phyloP scores from a whole-genome alignment of 2,113 vertebrate species.

The Eolophus roseicapilla region DNA sequence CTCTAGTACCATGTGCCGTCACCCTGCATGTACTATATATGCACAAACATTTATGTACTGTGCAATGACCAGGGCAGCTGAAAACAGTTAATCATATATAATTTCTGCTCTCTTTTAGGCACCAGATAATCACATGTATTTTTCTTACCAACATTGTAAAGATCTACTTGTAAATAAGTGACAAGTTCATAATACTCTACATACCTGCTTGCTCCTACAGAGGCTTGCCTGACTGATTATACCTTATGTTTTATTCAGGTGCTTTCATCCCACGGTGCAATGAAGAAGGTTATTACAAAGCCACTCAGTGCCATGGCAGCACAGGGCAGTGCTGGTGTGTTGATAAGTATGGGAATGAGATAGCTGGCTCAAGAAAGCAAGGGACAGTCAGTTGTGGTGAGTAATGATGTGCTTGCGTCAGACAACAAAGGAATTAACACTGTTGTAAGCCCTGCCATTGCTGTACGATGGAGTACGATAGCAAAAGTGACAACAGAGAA shows the following conservation, averaged over 20 bases:
- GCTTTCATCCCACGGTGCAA: conserved; percentile 91
- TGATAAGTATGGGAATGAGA: conserved; percentile 95
- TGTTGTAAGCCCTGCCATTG: neutral
- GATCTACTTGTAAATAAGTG: neutral
- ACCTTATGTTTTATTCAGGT: conserved; percentile 71
- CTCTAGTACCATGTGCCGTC: neutral
- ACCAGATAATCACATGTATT: neutral
- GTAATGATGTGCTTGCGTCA: conserved; percentile 26
- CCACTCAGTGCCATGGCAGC: conserved; percentile 92
- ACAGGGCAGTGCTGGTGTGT: conserved; percentile 97
- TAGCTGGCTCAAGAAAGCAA: conserved; percentile 92
- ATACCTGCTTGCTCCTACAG: neutral
- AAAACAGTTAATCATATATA: neutral
- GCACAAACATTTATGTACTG: neutral
- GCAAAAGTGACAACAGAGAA: neutral
- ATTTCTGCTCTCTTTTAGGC: neutral
- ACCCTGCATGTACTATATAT: fast-evolving
- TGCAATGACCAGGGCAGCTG: neutral
- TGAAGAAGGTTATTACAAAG: conserved; percentile 93
- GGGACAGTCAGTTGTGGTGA: conserved; percentile 92
- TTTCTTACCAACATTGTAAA: neutral
- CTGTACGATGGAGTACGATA: neutral
- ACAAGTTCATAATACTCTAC: neutral
- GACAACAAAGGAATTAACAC: neutral
- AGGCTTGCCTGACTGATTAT: neutral